A percentile compares a stretch with the other conserved stretches of the same genome.
phyloP scores from a whole-genome alignment of 2,797 vertebrate genomes.

The Labeo calbasu region DNA sequence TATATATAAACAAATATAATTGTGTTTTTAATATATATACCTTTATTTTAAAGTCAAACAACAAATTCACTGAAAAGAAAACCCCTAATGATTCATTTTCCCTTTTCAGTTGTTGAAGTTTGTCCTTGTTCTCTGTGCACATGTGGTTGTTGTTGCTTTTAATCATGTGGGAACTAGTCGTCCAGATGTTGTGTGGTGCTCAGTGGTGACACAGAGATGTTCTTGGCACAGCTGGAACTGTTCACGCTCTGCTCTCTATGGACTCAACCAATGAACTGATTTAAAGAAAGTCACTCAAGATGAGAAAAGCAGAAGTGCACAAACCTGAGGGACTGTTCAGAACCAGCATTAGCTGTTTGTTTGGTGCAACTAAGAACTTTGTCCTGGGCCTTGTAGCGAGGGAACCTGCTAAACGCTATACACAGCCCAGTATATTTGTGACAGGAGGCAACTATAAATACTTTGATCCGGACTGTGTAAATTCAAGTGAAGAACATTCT shows the following conservation, averaged over 20 bases:
- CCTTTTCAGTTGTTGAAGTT: conserved; percentile 6
- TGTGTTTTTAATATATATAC: too few species aligned
- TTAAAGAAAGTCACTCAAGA: conserved; percentile 19
- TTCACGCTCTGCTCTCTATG: conserved; percentile 33
- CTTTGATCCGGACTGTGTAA: neutral
- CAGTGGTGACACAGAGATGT: conserved; percentile 30
- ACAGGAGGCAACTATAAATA: neutral
- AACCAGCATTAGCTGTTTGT: neutral
- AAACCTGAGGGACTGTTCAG: neutral
- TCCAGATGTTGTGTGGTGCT: conserved; percentile 48
- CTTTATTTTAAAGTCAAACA: neutral
- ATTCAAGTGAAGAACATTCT: neutral
- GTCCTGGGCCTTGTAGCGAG: neutral
- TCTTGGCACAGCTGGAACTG: conserved; percentile 40
- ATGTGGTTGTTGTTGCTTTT: conserved; percentile 40
- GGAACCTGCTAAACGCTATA: neutral
- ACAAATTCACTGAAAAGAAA: neutral
- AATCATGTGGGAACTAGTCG: neutral
- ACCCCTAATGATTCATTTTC: neutral
- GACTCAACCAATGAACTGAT: conserved; percentile 37
- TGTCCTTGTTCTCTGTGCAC: conserved; percentile 27
- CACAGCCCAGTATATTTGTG: neutral
- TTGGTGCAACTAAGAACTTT: neutral
- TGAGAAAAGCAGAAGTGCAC: neutral
- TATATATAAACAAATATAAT: too few species aligned